These are phyloP conservation scores for Moxostoma hubbsi DNA, from an alignment of 2,797 vertebrate genomes.

Conservation along the genomic window DNA sequence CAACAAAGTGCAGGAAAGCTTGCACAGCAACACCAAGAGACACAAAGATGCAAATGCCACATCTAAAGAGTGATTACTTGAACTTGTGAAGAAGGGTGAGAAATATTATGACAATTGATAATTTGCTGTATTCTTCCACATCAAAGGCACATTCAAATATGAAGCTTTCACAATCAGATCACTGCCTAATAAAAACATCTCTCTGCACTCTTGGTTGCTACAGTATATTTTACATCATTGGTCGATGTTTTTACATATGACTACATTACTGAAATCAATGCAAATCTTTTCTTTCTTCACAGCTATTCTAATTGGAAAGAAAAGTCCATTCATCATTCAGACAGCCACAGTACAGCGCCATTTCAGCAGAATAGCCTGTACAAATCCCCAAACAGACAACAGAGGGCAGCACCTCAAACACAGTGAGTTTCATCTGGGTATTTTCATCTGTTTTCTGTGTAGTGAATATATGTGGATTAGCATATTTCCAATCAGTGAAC, in stretches of 20 bases:
- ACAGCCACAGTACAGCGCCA: constrained; percentile 77
- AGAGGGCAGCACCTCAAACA: constrained; percentile 78
- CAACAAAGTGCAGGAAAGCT: constrained; percentile 68
- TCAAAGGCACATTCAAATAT: not conserved
- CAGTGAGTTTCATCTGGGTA: constrained; percentile 70
- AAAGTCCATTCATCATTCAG: constrained; percentile 79
- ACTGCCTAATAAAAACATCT: no score
- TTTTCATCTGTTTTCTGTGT: no score
- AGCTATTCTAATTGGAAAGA: constrained; percentile 82
- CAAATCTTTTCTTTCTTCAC: constrained; percentile 23
- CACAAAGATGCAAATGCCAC: constrained; percentile 64
- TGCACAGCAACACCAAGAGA: constrained; percentile 77
- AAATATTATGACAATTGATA: not conserved
- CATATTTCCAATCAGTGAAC: no score
- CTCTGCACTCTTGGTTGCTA: not conserved
- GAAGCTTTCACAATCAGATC: not conserved
- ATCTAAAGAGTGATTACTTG: constrained; percentile 81
- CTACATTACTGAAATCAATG: no score
- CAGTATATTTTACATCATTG: not conserved
- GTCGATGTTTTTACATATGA: not conserved
- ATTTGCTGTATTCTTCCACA: not conserved
- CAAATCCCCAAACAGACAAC: constrained; percentile 64
- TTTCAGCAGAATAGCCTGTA: constrained; percentile 45
- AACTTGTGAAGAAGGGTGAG: constrained; percentile 86
- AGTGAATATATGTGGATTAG: no score